phyloP scores from a whole-genome alignment of 2,797 vertebrate species.

The Ataeniobius toweri region DNA sequence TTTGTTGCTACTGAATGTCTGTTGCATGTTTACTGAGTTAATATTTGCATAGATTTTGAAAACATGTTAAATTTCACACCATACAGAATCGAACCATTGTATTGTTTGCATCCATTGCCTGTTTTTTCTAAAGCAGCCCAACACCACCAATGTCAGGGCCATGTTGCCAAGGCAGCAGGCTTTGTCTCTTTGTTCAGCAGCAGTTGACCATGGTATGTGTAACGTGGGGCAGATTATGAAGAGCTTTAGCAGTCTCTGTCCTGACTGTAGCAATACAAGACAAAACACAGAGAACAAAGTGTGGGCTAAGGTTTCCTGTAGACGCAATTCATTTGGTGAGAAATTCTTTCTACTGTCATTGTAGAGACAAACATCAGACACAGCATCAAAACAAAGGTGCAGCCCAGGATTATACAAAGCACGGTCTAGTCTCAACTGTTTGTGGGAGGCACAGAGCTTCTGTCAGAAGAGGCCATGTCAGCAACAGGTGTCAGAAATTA shows the following conservation, averaged over 20 bases:
- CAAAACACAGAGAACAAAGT: constrained; percentile 54
- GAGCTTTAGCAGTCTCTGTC: constrained; percentile 53
- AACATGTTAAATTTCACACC: too few species aligned
- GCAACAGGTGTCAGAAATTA: constrained; percentile 53
- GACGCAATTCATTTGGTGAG: constrained; percentile 41
- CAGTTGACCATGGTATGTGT: constrained; percentile 59
- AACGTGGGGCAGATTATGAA: constrained; percentile 52
- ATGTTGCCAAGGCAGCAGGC: constrained; percentile 66
- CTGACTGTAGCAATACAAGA: constrained; percentile 37
- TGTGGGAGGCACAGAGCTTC: constrained; percentile 29
- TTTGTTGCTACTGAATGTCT: too few species aligned
- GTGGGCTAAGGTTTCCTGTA: constrained; percentile 49
- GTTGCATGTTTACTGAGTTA: too few species aligned
- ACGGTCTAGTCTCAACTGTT: constrained; percentile 42
- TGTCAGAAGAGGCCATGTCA: constrained; percentile 43
- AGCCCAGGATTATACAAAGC: constrained; percentile 19
- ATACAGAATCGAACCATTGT: too few species aligned
- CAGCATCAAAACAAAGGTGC: constrained; percentile 45
- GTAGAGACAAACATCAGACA: constrained; percentile 33
- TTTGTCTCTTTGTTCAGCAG: constrained; percentile 70
- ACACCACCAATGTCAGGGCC: constrained; percentile 49
- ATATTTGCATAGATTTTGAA: too few species aligned
- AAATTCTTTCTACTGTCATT: constrained; percentile 43
- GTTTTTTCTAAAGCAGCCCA: constrained; percentile 37
- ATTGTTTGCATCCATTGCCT: background rate